Evolutionary conservation across 2,113 vertebrate species (phyloP), one percentile per base, ranked within the genome.

Genomic region (Phalacrocorax aristotelis): DNA sequence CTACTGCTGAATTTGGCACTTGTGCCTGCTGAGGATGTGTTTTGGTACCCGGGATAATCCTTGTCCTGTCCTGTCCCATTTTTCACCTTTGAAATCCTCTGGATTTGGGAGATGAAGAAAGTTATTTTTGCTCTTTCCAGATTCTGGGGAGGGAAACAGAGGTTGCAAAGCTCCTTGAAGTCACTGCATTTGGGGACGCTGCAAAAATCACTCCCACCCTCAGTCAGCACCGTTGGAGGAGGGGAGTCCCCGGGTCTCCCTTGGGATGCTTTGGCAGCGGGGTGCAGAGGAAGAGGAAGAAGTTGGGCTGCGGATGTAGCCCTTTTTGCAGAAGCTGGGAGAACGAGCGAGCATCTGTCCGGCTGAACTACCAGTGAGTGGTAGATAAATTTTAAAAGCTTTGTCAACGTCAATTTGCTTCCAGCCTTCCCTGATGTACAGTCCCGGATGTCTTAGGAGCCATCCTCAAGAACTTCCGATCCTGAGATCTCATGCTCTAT

Each of bases 401-500:
- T 94, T 96, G 89, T 90, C 95, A 87, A 25, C 1, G 6, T 38
- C 75, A 12, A 61, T 95, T 97, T 78, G 9, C 60, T 89, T 86
- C 48, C 71, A 87, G 42, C 64, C 58, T 29, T 21, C 18, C 54
- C 62, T 15, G 38, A 51, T 0, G 2, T 1, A 3, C 90, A 44
- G 58, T 64, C 87, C 1, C 3, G 64, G 81, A 49, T 19, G 55
- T 46, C 55, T 86, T 15, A 12, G 22, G 74, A 91, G 83, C 44
- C 9, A 0, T 42, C 61, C 77, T 89, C 29, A 15, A 34, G 64
- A 48, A 48, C 9, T 69, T 48, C 77, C 2, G 1, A 23, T 15
- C 34, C 82, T 2, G 11, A 48, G 38, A 96, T 97, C 96, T 97
- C 87, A 95, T 93, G 95, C 92, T 97, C 94, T 96, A 76, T 87